Evolutionary conservation across 2,888 invertebrate genomes (phyloP), one percentile per base, ranked within the genome.

Genomic region (Volucella inflata): DNA sequence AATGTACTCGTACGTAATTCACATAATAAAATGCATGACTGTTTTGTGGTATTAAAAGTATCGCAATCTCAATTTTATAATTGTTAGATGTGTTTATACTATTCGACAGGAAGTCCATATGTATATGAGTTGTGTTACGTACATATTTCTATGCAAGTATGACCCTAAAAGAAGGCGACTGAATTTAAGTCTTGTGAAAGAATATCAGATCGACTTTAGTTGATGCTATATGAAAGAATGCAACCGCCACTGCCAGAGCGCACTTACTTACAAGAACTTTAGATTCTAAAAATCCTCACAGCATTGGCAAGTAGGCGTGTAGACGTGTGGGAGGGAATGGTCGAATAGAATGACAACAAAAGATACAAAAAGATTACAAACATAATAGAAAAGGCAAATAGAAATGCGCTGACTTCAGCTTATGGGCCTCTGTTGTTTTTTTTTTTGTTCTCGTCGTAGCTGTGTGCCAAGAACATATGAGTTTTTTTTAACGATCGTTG

Each of bases 81-180:
- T 68, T 80, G 57, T 70, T 38, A 72, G 48, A 77, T 81, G 64
- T 17, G 42, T 38, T 12, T 1, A 10, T n/a, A 36, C 21, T 51
- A 62, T 60, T 57, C 55, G 64, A 75, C 83, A 75, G 83, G 83
- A 84, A 84, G 83, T 81, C 64, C 62, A 55, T 21, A 51, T 48
- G 17, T 16, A 77, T 68, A 51, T 68, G 44, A 55, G 62, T 30
- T 30, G 30, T 30, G 30, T 6, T 6, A 30, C 30, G 6, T 30
- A 30, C 6, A 30, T 30, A 30, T 30, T 30, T 30, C 30, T 30
- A 30, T 6, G 44, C 62, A 55, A 68, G 57, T 57, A 59, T 79
- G 83, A 79, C 83, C 83, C 74, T 64, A 83, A 83, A 77, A 74
- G 67, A 78, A 77, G 48, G 42, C 53, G 51, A 44, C 70, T 55